Base-by-base conservation (phyloP, 1,140 invertebrate species). In the Drosophila albomicans region DNA sequence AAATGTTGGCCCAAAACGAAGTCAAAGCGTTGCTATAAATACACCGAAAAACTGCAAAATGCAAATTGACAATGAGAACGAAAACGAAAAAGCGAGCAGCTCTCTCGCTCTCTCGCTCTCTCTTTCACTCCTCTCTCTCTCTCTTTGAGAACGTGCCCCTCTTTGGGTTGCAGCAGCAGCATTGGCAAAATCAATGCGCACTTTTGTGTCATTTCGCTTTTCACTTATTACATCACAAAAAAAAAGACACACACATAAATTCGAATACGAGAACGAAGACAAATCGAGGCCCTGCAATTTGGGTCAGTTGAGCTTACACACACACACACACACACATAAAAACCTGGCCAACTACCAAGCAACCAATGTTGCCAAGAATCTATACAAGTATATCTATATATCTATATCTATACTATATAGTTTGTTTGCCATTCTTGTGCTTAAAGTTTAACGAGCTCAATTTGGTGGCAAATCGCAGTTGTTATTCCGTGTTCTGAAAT, bases 211-310 rank as follows among this genome's bases (percentile, higher is more conserved):
- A 79, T 52, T 86, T 82, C 30, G 76, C 69, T 78, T 69, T 82
- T 81, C 80, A 75, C 70, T 88, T 88, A 84, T 87, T 87, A 88
- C 84, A 87, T 88, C 84, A 88, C 77, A 70, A 25, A 62, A 25
- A 20, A 25, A 25, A 25, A 25, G 20, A 25, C 20, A 25, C 20
- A 25, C 20, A 25, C 20, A 25, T 25, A 25, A 25, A 25, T 25
- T 25, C 38, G 45, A 51, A 28, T 48, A 63, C 59, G 41, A 13
- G 49, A 3, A 56, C 45, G 54, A 25, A 75, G 59, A 46, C 43
- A 63, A 69, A 69, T 65, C 62, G 63, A 59, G 67, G 67, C 62
- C 63, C 62, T 41, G 58, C 72, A 69, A 87, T 88, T 79, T 87
- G 79, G 82, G 82, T 87, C 82, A 88, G 48, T 69, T 63, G 46